phyloP scores from a whole-genome alignment of 2,888 invertebrate species.

The Stenolophus ochropezus region DNA sequence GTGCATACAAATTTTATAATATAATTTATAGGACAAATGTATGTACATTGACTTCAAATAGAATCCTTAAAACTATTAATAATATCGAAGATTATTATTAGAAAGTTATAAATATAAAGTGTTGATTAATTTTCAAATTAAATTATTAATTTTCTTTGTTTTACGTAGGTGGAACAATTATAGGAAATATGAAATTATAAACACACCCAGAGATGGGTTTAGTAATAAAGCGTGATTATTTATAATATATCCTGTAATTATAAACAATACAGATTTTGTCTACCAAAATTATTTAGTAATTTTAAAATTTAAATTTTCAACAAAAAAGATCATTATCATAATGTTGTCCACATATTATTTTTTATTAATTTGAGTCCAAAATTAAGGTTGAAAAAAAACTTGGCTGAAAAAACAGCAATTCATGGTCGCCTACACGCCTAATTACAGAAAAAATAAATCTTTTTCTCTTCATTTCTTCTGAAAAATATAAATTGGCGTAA shows the following conservation, averaged over 20 bases:
- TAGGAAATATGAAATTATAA: neutral
- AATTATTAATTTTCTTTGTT: neutral
- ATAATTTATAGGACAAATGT: neutral
- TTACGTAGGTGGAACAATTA: neutral
- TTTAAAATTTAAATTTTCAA: too few relatives aligned
- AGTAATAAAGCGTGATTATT: too few relatives aligned
- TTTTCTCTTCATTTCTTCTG: conserved; percentile 18
- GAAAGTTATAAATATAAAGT: too few relatives aligned
- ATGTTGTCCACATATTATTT: neutral
- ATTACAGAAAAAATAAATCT: conserved; percentile 1
- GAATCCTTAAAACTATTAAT: neutral
- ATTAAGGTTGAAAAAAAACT: neutral
- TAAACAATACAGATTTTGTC: neutral
- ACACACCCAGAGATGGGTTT: too few relatives aligned
- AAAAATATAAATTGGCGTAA: conserved; percentile 7
- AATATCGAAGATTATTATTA: neutral
- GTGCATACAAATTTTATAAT: conserved; percentile 1
- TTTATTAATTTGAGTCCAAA: neutral
- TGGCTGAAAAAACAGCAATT: neutral
- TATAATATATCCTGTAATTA: neutral
- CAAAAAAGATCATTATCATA: conserved; percentile 1
- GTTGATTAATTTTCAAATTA: neutral
- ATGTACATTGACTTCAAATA: too few relatives aligned
- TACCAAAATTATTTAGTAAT: too few relatives aligned
- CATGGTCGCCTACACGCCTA: conserved; percentile 2